phyloP scores from a whole-genome alignment of 1,140 invertebrate species.

The Galendromus occidentalis region DNA sequence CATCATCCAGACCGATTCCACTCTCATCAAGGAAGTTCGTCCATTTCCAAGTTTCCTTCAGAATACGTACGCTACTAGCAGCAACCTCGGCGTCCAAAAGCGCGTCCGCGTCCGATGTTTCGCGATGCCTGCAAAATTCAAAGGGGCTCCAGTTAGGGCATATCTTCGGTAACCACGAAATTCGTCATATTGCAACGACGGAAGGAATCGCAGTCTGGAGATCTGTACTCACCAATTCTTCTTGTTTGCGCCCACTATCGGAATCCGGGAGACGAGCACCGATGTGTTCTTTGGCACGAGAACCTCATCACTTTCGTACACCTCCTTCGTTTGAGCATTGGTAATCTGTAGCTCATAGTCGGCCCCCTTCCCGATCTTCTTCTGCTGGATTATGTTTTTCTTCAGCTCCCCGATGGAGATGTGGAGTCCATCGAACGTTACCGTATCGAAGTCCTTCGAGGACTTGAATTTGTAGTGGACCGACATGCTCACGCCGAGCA shows the following conservation, averaged over 20 bases:
- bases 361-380: slow-evolving; percentile 71
- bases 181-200: no score
- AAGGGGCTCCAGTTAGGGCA: no score
- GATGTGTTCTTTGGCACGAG: slow-evolving; percentile 93
- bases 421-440: slow-evolving; percentile 87
- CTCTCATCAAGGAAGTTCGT: neutral
- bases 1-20: no score
- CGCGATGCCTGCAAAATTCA: neutral
- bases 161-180: no score
- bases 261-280: slow-evolving; percentile 77
- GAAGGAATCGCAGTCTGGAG: no score
- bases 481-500: slow-evolving; percentile 40
- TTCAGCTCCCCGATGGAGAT: slow-evolving; percentile 87
- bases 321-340: slow-evolving; percentile 94
- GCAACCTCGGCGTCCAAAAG: slow-evolving; percentile 8
- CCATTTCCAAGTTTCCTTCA: slow-evolving; percentile 2
- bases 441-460: slow-evolving; percentile 75
- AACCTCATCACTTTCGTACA: slow-evolving; percentile 67
- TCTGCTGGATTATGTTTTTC: slow-evolving; percentile 80
- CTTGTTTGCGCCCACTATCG: slow-evolving; percentile 38
- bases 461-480: slow-evolving; percentile 98
- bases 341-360: slow-evolving; percentile 90
- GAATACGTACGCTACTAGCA: slow-evolving; percentile 8
- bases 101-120: slow-evolving; percentile 5
- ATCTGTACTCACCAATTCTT: slow-evolving; percentile 16